Evolutionary conservation across 2,888 invertebrate genomes (phyloP), one percentile per base, ranked within the genome.

Genomic region (Mongoloraphidia duomilia): DNA sequence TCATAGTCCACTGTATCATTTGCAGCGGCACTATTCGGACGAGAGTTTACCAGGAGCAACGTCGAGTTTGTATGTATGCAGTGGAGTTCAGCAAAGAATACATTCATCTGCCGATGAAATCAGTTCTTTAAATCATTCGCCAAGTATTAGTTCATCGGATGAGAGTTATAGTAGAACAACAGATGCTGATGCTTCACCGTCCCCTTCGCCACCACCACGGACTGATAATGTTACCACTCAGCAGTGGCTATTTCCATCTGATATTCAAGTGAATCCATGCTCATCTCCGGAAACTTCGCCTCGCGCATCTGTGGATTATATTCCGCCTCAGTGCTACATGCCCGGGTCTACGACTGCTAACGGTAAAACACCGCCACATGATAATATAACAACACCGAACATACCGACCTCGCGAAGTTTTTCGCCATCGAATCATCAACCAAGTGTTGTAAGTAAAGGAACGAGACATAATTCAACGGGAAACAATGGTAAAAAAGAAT

Each of bases 71-170:
- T 66, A 64, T 49, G 57, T 59, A 34, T 58, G 59, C 12, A 62
- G 64, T 26, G 62, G 63, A 9, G 65, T 63, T 4, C 72, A 74
- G 53, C 78, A 77, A 13, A 68, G 80, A 38, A 79, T 80, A 3
- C 82, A 83, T 61, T 86, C 87, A 8, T 88, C 86, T 3, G 87
- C 86, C 1, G 86, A 88, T 62, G 88, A 88, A 65, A 76, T 87
- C 33, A 86, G 85, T 59, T 86, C 86, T 0, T 70, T 86, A 9
- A 86, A 86, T 47, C 81, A 85, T 58, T 86, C 86, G 8, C 85
- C 87, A 1, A 85, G 84, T 61, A 80, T 87, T 54, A 85, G 84
- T 64, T 87, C 87, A 48, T 88, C 87, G 0, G 87, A 88, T 61
- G 88, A 88, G 66, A 86, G 86, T 65, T 87, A 84, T 61, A 84